phyloP scores from a whole-genome alignment of 2,797 vertebrate genomes.

The Urophycis tenuis region DNA sequence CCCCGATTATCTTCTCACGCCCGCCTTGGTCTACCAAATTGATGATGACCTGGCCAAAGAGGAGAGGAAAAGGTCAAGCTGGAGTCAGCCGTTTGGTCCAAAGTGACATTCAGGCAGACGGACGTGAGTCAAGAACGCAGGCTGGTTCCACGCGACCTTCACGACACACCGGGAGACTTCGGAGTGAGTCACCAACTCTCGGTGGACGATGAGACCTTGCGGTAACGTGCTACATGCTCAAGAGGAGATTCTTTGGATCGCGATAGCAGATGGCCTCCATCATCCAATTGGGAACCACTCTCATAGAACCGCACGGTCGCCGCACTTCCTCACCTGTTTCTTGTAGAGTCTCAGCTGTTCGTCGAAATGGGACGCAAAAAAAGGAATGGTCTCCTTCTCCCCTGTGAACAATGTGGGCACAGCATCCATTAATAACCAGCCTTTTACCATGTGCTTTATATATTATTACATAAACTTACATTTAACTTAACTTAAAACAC shows the following conservation, averaged over 20 bases:
- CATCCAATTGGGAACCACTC: background rate
- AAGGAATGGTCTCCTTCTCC: conserved; percentile 87
- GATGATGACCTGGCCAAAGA: conserved; percentile 80
- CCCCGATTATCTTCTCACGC: conserved; percentile 93
- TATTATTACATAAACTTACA: no score
- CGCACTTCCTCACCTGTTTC: conserved; percentile 78
- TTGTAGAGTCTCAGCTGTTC: conserved; percentile 89
- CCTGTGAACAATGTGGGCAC: conserved; percentile 65
- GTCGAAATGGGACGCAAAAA: conserved; percentile 89
- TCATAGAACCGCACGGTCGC: background rate
- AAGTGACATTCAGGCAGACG: conserved; percentile 4
- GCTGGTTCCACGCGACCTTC: background rate
- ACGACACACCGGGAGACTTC: background rate
- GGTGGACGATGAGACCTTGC: background rate
- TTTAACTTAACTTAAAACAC: background rate
- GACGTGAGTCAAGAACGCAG: background rate
- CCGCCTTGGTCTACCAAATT: conserved; percentile 95
- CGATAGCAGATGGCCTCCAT: background rate
- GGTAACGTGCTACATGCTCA: background rate
- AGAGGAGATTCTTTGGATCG: background rate
- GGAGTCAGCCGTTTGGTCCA: background rate
- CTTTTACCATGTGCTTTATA: background rate
- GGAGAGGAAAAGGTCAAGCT: background rate
- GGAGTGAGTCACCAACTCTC: background rate
- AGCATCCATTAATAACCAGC: background rate